Conservation (phyloP, 2,113 vertebrate genomes). For the Orientallactaga bullata region DNA sequence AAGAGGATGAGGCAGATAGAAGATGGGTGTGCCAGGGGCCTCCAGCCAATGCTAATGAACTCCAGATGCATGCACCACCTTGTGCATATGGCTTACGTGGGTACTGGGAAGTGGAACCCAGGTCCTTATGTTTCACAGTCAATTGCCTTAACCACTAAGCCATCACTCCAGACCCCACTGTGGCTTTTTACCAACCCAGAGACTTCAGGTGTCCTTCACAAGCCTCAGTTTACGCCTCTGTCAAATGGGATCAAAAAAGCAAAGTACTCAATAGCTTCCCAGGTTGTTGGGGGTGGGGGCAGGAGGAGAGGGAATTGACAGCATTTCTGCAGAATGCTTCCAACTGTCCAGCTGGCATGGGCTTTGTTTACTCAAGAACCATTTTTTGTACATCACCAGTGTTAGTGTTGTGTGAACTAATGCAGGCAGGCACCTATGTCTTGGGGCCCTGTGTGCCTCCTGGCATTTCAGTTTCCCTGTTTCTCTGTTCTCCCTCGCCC, state of each 20-base stretch:
- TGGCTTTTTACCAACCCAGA: not conserved
- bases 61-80: too few species aligned
- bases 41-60: too few species aligned
- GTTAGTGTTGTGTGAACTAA: not conserved
- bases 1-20: too few species aligned
- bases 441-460: not conserved
- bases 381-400: not conserved
- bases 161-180: too few species aligned
- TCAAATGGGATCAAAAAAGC: not conserved
- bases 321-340: not conserved
- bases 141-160: too few species aligned
- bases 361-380: not conserved
- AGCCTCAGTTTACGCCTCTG: not conserved
- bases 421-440: not conserved
- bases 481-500: not conserved
- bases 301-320: not conserved
- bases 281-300: too few species aligned
- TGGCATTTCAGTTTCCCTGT: not conserved
- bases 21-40: too few species aligned
- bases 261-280: too few species aligned
- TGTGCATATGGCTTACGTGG: too few species aligned
- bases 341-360: not conserved
- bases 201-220: not conserved
- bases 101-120: too few species aligned
- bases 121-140: too few species aligned